Percentiles rank a stretch among this genome's conserved stretches.
phyloP scores from a whole-genome alignment of 2,797 vertebrate genomes.

The Galago senegalensis region DNA sequence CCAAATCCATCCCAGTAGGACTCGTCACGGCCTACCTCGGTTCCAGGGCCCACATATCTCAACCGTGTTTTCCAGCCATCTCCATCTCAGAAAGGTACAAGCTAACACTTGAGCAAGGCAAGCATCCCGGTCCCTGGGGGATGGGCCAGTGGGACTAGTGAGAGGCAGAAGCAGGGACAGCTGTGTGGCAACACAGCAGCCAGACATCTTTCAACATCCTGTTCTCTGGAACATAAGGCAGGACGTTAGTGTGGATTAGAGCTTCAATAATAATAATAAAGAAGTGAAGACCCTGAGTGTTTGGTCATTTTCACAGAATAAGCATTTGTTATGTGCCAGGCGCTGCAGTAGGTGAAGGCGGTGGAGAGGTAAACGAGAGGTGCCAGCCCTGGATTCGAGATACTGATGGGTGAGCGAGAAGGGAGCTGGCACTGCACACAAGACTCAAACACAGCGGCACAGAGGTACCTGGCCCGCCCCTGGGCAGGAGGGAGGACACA shows the following conservation, averaged over 20 bases:
- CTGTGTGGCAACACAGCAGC: not conserved
- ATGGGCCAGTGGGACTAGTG: not conserved
- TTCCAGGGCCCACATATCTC: not conserved
- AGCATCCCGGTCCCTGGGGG: not conserved
- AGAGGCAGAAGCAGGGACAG: not conserved
- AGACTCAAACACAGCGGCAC: not conserved
- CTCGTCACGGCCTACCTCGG: not conserved
- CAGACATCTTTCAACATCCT: not conserved
- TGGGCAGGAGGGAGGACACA: too few species aligned
- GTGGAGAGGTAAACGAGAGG: not conserved
- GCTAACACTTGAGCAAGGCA: not conserved
- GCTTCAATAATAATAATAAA: not conserved
- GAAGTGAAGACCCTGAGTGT: not conserved
- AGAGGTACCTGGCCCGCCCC: not conserved
- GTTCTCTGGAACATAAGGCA: constrained; percentile 55
- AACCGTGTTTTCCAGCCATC: not conserved
- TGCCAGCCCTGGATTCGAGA: rapidly evolving
- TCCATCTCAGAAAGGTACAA: not conserved
- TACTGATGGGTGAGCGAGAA: rapidly evolving
- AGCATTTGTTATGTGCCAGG: not conserved
- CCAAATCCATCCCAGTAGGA: not conserved
- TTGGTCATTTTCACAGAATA: not conserved
- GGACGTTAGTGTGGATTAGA: not conserved
- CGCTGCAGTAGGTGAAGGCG: rapidly evolving
- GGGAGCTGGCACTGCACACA: rapidly evolving